Base-by-base conservation (phyloP, 2,888 invertebrate species). In the Drosophila birchii region DNA sequence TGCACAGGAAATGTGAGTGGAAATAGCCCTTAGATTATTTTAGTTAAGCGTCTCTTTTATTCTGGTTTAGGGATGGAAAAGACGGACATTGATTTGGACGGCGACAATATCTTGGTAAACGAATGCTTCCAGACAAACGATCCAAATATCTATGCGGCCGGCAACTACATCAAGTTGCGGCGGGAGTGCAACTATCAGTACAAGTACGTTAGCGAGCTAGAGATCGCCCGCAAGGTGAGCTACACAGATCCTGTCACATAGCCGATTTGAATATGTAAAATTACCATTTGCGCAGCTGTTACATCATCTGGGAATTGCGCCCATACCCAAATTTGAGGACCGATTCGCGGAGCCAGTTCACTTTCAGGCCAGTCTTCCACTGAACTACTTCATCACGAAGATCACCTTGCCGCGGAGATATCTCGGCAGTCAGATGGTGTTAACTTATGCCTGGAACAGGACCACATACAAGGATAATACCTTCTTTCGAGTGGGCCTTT, bases 401-500 rank as follows among this genome's bases (percentile, higher is more conserved):
- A 63, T 90, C 2, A 80, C 76, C 16, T 59, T 78, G 64, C 91
- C 91, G 0, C 78, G 82, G 26, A 86, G 87, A 20, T 91, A 79
- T 64, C 16, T 91, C 36, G 55, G 64, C 20, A 78, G 75, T 53
- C 73, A 78, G 34, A 20, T 86, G 6, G 14, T 70, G 11, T 61
- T 71, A 32, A 79, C 75, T 3, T 47, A 20, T 8, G 53, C 36
- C 1, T 73, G 70, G 20, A 43, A 58, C 0, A 9, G 90, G 61
- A 77, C 70, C 8, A 91, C 88, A 3, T 85, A 89, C 45, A 14
- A 68, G 5, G 23, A 86, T 0, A 55, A 79, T 0, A 90, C 87
- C 5, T 92, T 91, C 56, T 86, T 81, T 38, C 87, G 92, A 0
- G 74, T 92, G 4, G 71, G 72, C 5, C 55, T 91, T 5, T 80